phyloP scores from a whole-genome alignment of 2,888 invertebrate species.

The Lasioglossum figueresi region DNA sequence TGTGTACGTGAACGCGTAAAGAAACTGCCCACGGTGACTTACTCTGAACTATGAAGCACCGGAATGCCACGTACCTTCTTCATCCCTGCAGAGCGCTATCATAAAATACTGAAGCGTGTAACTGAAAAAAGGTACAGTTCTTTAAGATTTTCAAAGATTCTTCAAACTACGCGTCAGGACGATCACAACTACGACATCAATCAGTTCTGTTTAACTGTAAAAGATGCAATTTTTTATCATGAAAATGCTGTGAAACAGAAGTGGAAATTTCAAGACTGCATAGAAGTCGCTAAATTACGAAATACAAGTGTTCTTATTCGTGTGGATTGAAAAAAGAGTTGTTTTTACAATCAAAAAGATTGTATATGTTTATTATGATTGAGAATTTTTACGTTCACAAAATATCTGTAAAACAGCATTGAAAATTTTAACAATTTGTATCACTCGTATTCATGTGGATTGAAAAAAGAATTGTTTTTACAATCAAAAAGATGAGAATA shows the following conservation, averaged over 20 bases:
- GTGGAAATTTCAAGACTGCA: background rate
- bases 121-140: slow-evolving; percentile 69
- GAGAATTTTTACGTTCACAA: background rate
- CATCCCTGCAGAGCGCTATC: slow-evolving; percentile 68
- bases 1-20: slow-evolving; percentile 31
- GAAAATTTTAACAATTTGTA: background rate
- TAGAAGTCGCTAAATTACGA: background rate
- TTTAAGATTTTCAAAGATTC: slow-evolving; percentile 15
- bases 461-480: background rate
- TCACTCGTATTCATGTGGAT: background rate
- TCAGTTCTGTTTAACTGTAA: background rate
- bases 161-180: background rate
- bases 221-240: background rate
- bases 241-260: background rate
- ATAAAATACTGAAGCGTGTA: slow-evolving; percentile 64
- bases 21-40: slow-evolving; percentile 16
- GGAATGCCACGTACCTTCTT: slow-evolving; percentile 67
- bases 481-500: background rate
- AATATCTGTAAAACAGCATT: background rate
- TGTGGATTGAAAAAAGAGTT: no score
- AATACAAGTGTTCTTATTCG: background rate
- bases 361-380: no score
- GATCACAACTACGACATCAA: background rate
- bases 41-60: slow-evolving; percentile 27
- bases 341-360: no score